phyloP scores from a whole-genome alignment of 1,140 invertebrate genomes.

The Drosophila funebris region DNA sequence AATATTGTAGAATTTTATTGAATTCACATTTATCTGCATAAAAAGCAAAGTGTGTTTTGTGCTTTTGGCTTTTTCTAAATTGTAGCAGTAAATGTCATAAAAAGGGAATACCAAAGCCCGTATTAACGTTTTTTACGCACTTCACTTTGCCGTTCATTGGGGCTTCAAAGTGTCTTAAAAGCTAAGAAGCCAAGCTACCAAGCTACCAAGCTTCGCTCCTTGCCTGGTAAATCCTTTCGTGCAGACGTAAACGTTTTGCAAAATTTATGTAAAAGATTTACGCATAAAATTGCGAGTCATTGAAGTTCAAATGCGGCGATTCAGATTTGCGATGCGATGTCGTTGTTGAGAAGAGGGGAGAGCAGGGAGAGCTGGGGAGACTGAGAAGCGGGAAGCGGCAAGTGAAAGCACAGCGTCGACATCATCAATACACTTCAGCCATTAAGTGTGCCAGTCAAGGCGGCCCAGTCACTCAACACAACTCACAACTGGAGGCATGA shows the following conservation, averaged over 20 bases:
- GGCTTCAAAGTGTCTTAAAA: constrained; percentile 55
- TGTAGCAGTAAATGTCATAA: constrained; percentile 76
- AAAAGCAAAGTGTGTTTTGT: constrained; percentile 19
- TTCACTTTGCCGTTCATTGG: constrained; percentile 38
- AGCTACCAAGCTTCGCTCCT: constrained; percentile 9
- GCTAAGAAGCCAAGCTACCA: constrained; percentile 35
- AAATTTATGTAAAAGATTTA: constrained; percentile 82
- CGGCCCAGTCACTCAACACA: constrained; percentile 19
- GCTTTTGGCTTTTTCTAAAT: constrained; percentile 49
- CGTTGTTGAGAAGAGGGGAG: neutral
- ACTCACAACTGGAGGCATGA: neutral
- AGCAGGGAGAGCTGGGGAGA: neutral
- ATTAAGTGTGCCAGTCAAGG: constrained; percentile 48
- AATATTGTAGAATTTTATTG: constrained; percentile 62
- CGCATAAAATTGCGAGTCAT: constrained; percentile 81
- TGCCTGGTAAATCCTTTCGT: constrained; percentile 69
- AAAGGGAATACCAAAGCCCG: constrained; percentile 50
- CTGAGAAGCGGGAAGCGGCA: neutral
- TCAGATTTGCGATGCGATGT: constrained; percentile 56
- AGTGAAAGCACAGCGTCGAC: constrained; percentile 29
- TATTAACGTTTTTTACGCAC: constrained; percentile 75
- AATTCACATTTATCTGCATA: constrained; percentile 70
- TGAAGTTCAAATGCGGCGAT: constrained; percentile 76
- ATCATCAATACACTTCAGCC: constrained; percentile 74
- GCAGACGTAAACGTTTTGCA: constrained; percentile 68